Base-by-base conservation (phyloP, 2,113 vertebrate genomes). In the Tragelaphus strepsiceros region DNA sequence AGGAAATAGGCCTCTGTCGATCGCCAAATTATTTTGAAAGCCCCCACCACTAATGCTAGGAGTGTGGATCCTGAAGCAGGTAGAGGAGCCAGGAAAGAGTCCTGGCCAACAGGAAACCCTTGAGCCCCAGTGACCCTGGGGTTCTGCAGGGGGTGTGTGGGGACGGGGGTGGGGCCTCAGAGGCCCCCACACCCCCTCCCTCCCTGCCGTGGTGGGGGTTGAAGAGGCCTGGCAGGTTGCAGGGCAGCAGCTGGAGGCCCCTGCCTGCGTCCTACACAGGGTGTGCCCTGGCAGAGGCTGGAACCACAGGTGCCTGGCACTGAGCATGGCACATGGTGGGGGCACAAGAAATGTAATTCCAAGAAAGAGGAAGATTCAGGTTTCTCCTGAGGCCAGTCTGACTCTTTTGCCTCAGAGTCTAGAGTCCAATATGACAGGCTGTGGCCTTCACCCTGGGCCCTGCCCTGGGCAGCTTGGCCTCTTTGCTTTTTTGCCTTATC, bases 381-480 rank as follows among this genome's bases (percentile, higher is more conserved):
- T 32, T 39, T 5, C 8, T 14, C n/a, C n/a, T 1, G 5, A 0
- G 0, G 24, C 35, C 16, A 15, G 19, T 28, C 6, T 1, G 1
- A 14, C 53, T 15, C 59, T n/a, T 58, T 26, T 6, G 32, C 58
- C 53, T 43, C 19, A 15, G 4, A 53, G 21, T 35, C 46, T 19
- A 15, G 13, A 67, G 46, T 24, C 43, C 0, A 0, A n/a, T 26
- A 32, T 56, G 9, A 21, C 14, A n/a, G 28, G 12, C 28, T 14
- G 9, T 61, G 54, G 49, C 28, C 46, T 54, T 21, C 28, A 39
- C 67, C 30, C 26, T 17, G 51, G 80, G 1, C 46, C 59, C 81
- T 21, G 26, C 43, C 77, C 53, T n/a, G 89, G 95, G 61, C 94
- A 86, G 93, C 94, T 94, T 97, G 97, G 96, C 21, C 49, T 0